These are phyloP conservation scores for Monoplex corrugatus DNA, from an alignment of 2,888 invertebrate genomes.

Conservation along the genomic window DNA sequence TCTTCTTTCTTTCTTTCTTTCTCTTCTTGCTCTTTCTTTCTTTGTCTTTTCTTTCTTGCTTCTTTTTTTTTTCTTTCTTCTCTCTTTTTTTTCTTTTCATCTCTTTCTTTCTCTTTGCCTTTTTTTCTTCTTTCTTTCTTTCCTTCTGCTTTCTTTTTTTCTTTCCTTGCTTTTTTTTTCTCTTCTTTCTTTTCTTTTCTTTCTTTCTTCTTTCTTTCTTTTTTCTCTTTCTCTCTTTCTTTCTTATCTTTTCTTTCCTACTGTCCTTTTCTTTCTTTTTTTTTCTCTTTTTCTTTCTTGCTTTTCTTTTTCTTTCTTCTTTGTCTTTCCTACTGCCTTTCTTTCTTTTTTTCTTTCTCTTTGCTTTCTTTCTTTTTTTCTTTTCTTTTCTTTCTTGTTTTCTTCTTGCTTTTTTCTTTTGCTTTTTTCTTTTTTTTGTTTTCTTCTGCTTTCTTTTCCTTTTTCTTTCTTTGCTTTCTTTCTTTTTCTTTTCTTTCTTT, in stretches of 20 bases:
- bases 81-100: background rate
- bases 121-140: background rate
- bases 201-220: background rate
- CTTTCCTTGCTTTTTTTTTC: background rate
- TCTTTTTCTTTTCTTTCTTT: too few species aligned
- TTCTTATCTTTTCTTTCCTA: background rate
- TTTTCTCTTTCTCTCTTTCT: background rate
- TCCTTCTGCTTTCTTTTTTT: background rate
- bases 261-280: background rate
- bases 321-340: background rate
- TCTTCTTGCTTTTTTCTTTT: too few species aligned
- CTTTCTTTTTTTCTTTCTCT: too few species aligned
- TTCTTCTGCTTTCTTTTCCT: too few species aligned
- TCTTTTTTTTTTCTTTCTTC: slow-evolving; percentile 6
- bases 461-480: too few species aligned
- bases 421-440: too few species aligned
- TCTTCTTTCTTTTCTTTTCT: background rate
- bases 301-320: background rate
- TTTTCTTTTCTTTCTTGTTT: too few species aligned
- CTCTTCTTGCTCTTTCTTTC: background rate
- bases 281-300: background rate
- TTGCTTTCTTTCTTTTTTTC: too few species aligned
- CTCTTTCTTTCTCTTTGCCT: background rate
- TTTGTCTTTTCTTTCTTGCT: background rate
- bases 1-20: background rate